Evolutionary conservation across 2,113 vertebrate genomes (phyloP).

Genomic region (Chascanopsetta lugubris): DNA sequence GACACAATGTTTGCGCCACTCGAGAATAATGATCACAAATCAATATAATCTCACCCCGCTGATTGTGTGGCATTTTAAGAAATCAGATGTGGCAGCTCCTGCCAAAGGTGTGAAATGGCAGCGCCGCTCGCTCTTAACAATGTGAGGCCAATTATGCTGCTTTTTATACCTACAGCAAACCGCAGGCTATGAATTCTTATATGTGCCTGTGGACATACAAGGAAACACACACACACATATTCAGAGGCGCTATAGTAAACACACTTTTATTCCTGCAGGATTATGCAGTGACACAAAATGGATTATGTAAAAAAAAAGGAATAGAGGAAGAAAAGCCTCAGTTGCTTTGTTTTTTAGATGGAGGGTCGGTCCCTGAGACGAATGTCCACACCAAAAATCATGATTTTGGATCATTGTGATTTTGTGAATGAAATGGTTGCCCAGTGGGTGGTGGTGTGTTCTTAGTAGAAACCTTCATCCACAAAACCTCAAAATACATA

Average conservation of each 20-base stretch:
- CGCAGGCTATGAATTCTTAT: not conserved
- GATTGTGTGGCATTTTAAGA: constrained; percentile 47
- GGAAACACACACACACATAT: not conserved
- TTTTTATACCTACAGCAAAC: constrained; percentile 18
- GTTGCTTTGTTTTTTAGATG: too few species aligned
- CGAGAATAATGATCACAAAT: constrained; percentile 57
- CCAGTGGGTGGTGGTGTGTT: too few species aligned
- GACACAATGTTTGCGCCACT: constrained; percentile 43
- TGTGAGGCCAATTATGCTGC: constrained; percentile 20
- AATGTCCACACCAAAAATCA: too few species aligned
- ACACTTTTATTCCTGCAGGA: constrained; percentile 2
- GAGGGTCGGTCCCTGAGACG: too few species aligned
- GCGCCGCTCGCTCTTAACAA: constrained; percentile 22
- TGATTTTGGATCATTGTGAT: too few species aligned
- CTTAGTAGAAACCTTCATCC: too few species aligned
- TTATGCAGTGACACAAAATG: too few species aligned
- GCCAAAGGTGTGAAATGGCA: constrained; percentile 41
- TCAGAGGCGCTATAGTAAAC: not conserved
- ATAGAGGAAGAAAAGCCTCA: not conserved
- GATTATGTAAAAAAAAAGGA: not conserved
- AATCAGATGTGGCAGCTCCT: constrained; percentile 42
- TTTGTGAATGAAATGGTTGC: too few species aligned
- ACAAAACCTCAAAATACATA: too few species aligned
- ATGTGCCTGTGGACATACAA: not conserved
- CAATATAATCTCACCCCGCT: constrained; percentile 45